Base-by-base conservation (phyloP, 2,888 invertebrate species). In the Epiblema foenella region DNA sequence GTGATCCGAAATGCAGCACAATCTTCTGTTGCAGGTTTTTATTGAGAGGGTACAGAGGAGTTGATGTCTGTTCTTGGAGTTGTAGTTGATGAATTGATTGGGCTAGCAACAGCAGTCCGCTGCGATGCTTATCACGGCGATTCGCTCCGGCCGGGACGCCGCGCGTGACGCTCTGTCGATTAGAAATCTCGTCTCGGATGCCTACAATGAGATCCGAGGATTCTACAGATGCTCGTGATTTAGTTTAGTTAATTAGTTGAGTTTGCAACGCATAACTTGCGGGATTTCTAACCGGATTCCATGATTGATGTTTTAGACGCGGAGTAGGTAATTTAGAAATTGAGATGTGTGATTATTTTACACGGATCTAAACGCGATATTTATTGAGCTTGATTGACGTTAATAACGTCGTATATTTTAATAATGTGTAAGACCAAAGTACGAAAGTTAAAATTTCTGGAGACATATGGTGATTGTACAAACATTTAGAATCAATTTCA, bases 171-270 rank as follows among this genome's bases (percentile, higher is more conserved):
- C 79, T 71, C 76, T 77, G 81, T 77, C 85, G 84, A 88, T 88
- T 89, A 88, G 89, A 89, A 89, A 89, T 86, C 89, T 87, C 82
- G 81, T 79, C 84, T 84, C 83, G 84, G 83, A 85, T 84, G 83
- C 83, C 83, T 82, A 80, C 82, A 81, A 79, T 77, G 74, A 75
- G 74, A 76, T 78, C 78, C 75, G 78, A 64, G 72, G 75, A 75
- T 78, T 71, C 76, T 77, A 75, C 70, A 78, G 79, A 78, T 79
- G 75, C 77, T 74, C 73, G 73, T 60, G 54, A 68, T 72, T 64
- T 54, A 72, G 64, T 72, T 73, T 60, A 24, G 66, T 70, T 70
- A 70, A 70, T 70, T 70, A 70, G 52, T 58, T 42, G 33, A 52
- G 52, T 59, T 52, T 51, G 58, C 69, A 18, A 33, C 42, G 11